These are phyloP conservation scores for Monomorium pharaonis DNA, from an alignment of 1,140 invertebrate genomes.

Conservation along the genomic window DNA sequence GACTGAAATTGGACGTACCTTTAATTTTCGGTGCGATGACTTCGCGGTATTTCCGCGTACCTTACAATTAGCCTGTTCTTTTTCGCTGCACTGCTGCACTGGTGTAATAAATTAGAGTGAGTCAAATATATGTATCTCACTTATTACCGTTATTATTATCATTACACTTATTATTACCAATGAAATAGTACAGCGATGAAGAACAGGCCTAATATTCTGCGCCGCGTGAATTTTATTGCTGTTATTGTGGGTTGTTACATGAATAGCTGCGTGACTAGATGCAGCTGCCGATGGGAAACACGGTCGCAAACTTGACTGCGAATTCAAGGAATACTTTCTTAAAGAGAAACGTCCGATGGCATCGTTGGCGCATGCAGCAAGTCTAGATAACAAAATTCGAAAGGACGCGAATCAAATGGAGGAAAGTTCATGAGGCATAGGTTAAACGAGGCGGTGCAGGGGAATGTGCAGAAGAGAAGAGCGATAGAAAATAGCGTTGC, in stretches of 20 bases:
- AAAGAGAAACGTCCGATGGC: constrained; percentile 44
- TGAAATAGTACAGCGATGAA: too few species aligned
- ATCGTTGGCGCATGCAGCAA: background rate
- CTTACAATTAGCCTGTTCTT: background rate
- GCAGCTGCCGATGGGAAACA: constrained; percentile 55
- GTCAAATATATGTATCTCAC: too few species aligned
- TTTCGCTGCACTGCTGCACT: constrained; percentile 1
- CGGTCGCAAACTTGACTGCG: constrained; percentile 61
- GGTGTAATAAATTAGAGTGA: too few species aligned
- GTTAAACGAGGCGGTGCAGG: background rate
- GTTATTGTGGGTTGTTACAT: constrained; percentile 40
- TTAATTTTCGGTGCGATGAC: constrained; percentile 22
- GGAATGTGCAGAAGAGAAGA: background rate
- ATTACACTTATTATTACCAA: too few species aligned
- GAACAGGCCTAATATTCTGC: too few species aligned
- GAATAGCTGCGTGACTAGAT: constrained; percentile 77
- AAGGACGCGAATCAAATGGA: constrained; percentile 39
- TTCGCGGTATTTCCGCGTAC: background rate
- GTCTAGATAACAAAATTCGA: constrained; percentile 41
- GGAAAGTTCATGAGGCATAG: constrained; percentile 37
- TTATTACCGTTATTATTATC: too few species aligned
- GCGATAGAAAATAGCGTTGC: constrained; percentile 5
- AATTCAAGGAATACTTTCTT: constrained; percentile 60
- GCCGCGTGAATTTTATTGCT: too few species aligned
- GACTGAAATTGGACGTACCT: background rate